A percentile compares a stretch with the other conserved stretches of the same genome.
These are phyloP conservation scores for Mormyrus proboscirostris DNA, from an alignment of 2,797 vertebrate species.

Conservation along the genomic window DNA sequence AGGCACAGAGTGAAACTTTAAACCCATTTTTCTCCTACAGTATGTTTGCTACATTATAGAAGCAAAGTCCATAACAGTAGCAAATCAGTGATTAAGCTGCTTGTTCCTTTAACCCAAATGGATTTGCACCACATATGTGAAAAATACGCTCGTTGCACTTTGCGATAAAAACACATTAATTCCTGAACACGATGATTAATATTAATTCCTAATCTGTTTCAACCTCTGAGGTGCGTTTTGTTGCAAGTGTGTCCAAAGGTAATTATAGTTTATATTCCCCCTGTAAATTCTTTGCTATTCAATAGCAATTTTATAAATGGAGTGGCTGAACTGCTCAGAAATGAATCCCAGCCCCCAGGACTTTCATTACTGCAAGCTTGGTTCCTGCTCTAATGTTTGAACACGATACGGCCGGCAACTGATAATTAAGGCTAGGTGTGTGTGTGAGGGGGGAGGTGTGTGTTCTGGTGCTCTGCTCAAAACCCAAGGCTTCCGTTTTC, in stretches of 20 bases:
- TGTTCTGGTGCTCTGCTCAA: conserved; percentile 23
- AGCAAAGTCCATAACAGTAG: conserved; percentile 58
- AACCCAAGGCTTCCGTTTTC: neutral
- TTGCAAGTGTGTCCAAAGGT: conserved; percentile 8
- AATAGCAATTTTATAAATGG: conserved; percentile 6
- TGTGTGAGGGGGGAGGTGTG: conserved; percentile 43
- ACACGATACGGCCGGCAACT: conserved; percentile 54
- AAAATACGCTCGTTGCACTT: neutral
- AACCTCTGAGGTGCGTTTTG: neutral
- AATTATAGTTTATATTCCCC: conserved; percentile 16
- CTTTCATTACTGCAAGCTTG: conserved; percentile 29
- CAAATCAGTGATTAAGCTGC: conserved; percentile 40
- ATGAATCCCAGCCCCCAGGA: conserved; percentile 15
- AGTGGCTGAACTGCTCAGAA: neutral
- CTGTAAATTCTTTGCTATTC: conserved; percentile 11
- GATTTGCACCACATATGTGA: neutral
- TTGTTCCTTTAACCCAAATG: neutral
- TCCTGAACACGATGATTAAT: conserved; percentile 4
- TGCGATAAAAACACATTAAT: conserved; percentile 11
- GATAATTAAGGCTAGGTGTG: conserved; percentile 44
- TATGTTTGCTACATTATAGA: conserved; percentile 43
- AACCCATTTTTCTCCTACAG: conserved; percentile 34
- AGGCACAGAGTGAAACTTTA: conserved; percentile 59
- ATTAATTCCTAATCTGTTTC: conserved; percentile 8
- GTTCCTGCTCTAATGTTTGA: conserved; percentile 47